Evolutionary conservation across 2,797 vertebrate species (phyloP).

Genomic region (Dendrocincla fuliginosa): DNA sequence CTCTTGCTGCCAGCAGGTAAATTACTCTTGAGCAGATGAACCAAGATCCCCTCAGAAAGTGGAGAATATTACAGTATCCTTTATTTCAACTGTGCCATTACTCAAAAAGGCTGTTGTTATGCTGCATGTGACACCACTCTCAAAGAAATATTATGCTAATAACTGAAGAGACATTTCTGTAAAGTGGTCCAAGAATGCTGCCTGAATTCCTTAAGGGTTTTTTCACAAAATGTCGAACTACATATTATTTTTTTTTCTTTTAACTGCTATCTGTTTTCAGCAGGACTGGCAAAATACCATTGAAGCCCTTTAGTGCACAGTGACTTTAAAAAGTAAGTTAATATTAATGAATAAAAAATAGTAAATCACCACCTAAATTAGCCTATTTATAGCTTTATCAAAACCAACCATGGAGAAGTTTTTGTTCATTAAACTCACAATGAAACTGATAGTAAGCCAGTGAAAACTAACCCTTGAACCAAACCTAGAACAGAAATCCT

Average conservation of each 20-base stretch:
- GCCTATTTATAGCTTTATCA: neutral
- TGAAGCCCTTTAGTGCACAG: neutral
- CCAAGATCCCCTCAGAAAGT: neutral
- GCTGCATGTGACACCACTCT: neutral
- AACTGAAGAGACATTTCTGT: neutral
- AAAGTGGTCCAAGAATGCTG: neutral
- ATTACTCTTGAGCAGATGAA: neutral
- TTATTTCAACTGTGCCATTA: neutral
- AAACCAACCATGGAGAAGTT: neutral
- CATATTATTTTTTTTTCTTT: neutral
- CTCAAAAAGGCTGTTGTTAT: neutral
- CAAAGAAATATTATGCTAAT: neutral
- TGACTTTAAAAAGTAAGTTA: neutral
- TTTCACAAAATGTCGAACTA: neutral
- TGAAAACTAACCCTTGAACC: neutral
- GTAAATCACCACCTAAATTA: neutral
- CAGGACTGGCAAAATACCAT: neutral
- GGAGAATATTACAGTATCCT: neutral
- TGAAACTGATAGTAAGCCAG: neutral
- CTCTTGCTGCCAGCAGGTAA: neutral
- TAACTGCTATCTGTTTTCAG: neutral
- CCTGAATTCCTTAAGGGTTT: neutral
- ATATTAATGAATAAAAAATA: neutral
- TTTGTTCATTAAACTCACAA: neutral
- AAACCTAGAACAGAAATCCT: neutral